phyloP scores from a whole-genome alignment of 2,113 vertebrate genomes.

The Microcebus tavaratra region DNA sequence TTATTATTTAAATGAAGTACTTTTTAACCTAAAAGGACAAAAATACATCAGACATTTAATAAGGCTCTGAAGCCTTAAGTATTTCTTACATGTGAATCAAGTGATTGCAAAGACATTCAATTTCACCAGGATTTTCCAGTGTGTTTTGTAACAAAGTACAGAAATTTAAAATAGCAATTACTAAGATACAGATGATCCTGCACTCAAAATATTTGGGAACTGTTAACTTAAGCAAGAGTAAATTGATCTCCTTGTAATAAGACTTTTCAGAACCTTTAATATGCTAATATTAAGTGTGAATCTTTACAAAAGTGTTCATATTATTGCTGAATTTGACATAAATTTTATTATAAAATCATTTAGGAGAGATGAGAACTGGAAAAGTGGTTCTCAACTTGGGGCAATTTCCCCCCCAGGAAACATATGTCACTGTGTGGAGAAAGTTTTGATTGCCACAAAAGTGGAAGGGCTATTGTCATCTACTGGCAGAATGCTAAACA shows the following conservation, averaged over 20 bases:
- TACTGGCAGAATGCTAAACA: not conserved
- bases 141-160: constrained; percentile 28
- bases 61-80: not conserved
- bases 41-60: not conserved
- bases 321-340: not conserved
- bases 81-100: not conserved
- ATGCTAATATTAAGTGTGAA: not conserved
- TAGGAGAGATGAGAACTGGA: not conserved
- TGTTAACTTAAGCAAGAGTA: constrained; percentile 50
- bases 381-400: not conserved
- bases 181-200: constrained; percentile 8
- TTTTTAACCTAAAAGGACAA: not conserved
- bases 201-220: constrained; percentile 62
- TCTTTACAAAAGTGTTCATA: not conserved
- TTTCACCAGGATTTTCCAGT: not conserved
- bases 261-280: constrained; percentile 15
- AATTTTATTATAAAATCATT: not conserved
- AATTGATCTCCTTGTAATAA: not conserved
- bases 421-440: not conserved
- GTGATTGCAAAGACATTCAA: not conserved
- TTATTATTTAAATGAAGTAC: not conserved
- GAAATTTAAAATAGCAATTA: constrained; percentile 35
- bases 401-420: not conserved
- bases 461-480: not conserved
- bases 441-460: not conserved